Evolutionary conservation across 1,140 invertebrate genomes (phyloP), one percentile per base, ranked within the genome.

Genomic region (Dysdera silvatica): DNA sequence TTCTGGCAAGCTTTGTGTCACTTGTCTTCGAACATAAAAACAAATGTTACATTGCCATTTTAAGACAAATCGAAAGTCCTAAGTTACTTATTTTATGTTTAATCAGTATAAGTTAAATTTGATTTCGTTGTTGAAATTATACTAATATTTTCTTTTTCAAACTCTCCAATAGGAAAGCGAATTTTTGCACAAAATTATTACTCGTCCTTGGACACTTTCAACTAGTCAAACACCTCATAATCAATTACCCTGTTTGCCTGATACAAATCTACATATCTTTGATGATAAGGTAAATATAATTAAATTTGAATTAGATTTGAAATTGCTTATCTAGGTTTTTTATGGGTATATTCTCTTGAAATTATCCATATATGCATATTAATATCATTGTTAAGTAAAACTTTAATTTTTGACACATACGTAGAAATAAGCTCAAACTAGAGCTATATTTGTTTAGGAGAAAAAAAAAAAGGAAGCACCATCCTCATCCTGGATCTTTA

Each of bases 151-250:
- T 16, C 3, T 52, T 52, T 52, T 12, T 28, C n/a, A n/a, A n/a
- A n/a, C 20, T 43, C 57, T 58, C 56, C 24, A 56, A 18, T 69
- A 79, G 77, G 74, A 79, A 58, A 76, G 74, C 73, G 69, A 75
- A 49, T 80, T 80, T 65, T 65, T 80, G 63, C 74, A 78, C 54
- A 72, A 78, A 58, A 72, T 76, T n/a, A 66, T 81, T 8, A 74
- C 71, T 24, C 70, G 78, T 60, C 79, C 79, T 0, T 81, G 80
- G 80, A 80, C 78, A 4, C 67, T 81, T 23, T 80, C 78, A 7
- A 81, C 80, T 32, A 79, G 78, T 68, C 80, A 81, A 68, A 78
- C 79, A 55, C 80, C 80, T 14, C 80, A 81, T 57, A 79, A 80
- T 57, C 80, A 81, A 69, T 74, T 79, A 35, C 68, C 71, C 5